Conservation (phyloP, 2,113 vertebrate species). For the Eulacestoma nigropectus region DNA sequence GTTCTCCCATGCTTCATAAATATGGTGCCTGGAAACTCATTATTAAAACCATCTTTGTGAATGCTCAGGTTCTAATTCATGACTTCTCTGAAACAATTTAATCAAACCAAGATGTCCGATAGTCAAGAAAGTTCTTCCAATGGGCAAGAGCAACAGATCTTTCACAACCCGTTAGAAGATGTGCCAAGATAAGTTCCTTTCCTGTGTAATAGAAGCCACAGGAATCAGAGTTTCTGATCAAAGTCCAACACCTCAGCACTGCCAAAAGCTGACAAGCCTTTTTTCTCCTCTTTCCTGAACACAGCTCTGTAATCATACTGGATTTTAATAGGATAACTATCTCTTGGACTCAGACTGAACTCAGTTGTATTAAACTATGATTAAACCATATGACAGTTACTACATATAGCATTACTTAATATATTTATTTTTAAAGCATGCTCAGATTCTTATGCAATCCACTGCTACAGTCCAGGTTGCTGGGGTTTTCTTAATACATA, state of each 20-base stretch:
- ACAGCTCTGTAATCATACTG: conserved; percentile 49
- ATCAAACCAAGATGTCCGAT: conserved; percentile 46
- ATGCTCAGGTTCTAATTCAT: conserved; percentile 19
- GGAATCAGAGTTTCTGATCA: conserved; percentile 59
- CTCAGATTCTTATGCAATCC: background rate
- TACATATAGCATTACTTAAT: conserved; percentile 25
- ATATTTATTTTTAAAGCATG: conserved; percentile 10
- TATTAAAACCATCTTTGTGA: conserved; percentile 28
- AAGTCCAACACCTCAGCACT: conserved; percentile 37
- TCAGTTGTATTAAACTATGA: conserved; percentile 5
- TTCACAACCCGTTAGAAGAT: conserved; percentile 56
- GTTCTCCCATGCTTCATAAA: background rate
- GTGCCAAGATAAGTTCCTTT: conserved; percentile 48
- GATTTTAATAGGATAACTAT: conserved; percentile 57
- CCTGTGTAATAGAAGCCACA: conserved; percentile 58
- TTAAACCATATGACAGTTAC: conserved; percentile 6
- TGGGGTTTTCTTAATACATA: background rate
- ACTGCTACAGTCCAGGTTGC: background rate
- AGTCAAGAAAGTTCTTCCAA: conserved; percentile 59
- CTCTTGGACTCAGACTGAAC: conserved; percentile 43
- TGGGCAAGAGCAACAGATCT: conserved; percentile 35
- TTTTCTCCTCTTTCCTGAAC: conserved; percentile 19
- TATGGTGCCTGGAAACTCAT: background rate
- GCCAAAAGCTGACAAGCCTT: conserved; percentile 56
- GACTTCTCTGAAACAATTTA: conserved; percentile 53